Base-by-base conservation (phyloP, 2,888 invertebrate genomes). In the Margaritifera margaritifera region DNA sequence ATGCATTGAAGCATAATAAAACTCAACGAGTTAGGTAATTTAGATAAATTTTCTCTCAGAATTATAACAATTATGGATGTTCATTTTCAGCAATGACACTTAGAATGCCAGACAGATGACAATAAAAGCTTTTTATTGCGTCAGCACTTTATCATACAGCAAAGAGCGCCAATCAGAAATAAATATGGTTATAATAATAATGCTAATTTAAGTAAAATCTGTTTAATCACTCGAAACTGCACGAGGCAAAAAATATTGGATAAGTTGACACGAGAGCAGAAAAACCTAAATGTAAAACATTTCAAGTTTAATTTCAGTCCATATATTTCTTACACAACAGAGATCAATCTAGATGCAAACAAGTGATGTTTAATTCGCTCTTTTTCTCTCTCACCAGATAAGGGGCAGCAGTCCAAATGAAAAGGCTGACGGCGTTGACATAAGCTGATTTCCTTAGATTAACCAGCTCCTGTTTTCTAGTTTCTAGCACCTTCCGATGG, bases 391-490 rank as follows among this genome's bases (percentile, higher is more conserved):
- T 72, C 66, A 97, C 97, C 93, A 98, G 91, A 91, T 97, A 97
- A 4, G 98, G 98, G 0, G 97, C 96, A 88, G 95, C 95, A 1
- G 96, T 95, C 96, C 97, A 98, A 80, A 96, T 93, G 89, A 97
- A 96, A 58, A 95, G 95, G 25, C 95, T 95, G 53, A 95, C 68
- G 6, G 87, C 87, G 52, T 80, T 75, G 20, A 88, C 74, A 90
- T 97, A 96, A 0, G 97, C 96, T 0, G 95, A 93, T 81, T 95
- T 93, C 89, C 94, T 95, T 74, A 98, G 92, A 15, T 96, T 94
- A 2, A 93, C 92, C 88, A 97, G 94, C 91, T 98, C 98, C 88
- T 95, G 94, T 77, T 93, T 92, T 84, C 98, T 92, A 80, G 98
- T 97, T 84, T 94, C 93, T 81, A 95, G 91, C 78, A 98, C 94